Evolutionary conservation across 2,797 vertebrate genomes (phyloP).

Genomic region (Tamandua tetradactyla): DNA sequence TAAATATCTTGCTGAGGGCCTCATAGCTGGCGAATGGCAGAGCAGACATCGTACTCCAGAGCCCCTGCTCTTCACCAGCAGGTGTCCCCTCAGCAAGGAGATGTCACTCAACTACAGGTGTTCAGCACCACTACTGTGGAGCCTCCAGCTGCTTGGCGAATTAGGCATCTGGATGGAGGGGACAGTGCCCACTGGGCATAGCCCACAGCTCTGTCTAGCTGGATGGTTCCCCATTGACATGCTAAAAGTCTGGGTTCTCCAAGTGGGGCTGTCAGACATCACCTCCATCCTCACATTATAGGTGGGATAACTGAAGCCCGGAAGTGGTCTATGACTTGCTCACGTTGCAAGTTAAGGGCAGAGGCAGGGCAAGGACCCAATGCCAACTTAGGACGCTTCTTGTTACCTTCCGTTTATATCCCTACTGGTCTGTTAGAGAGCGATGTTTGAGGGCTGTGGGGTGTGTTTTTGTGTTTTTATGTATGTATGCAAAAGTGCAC

Average conservation of each 20-base stretch:
- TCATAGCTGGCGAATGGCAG: neutral
- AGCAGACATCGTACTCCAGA: neutral
- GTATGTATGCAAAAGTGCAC: neutral
- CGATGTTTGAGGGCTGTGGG: neutral
- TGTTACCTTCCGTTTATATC: neutral
- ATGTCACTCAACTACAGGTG: too few species aligned
- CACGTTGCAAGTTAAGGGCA: neutral
- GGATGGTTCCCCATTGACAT: neutral
- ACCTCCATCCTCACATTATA: neutral
- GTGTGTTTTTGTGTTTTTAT: neutral
- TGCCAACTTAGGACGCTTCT: neutral
- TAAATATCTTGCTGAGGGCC: neutral
- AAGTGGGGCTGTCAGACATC: neutral
- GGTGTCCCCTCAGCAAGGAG: neutral
- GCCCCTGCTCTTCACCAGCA: neutral
- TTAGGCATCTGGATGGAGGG: neutral
- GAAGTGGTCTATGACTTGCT: neutral
- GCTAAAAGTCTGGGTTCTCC: neutral
- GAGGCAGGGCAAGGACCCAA: neutral
- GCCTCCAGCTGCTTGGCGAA: neutral
- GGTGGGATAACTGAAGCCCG: neutral
- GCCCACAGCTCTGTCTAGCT: neutral
- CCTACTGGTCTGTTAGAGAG: neutral
- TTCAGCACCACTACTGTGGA: neutral
- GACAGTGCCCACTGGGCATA: neutral